Base-by-base conservation (phyloP, 2,888 invertebrate species). In the Lasius fuliginosus region DNA sequence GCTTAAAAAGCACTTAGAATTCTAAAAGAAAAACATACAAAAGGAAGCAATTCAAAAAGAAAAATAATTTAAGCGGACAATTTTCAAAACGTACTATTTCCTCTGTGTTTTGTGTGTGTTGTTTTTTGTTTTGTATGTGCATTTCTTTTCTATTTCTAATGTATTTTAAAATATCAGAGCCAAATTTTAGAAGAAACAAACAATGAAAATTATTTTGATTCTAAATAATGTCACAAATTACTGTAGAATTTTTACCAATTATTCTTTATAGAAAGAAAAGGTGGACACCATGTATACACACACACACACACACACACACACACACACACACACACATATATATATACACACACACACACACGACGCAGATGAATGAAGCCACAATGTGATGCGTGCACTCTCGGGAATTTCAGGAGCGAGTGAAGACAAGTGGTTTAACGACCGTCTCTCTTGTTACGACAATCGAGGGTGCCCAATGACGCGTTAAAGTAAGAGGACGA, bases 401-500 rank as follows among this genome's bases (percentile, higher is more conserved):
- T 12, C 12, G 82, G 40, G 64, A 82, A 84, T 84, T 82, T 84
- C 84, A 64, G 46, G 12, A 82, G 27, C 73, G 56, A 60, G 62
- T 11, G 27, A 69, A 71, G 82, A 56, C 84, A 68, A 87, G 42
- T 69, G 49, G 71, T 89, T 87, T 85, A 87, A 87, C 74, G 83
- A 86, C 56, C 76, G 71, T 68, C 77, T 81, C 82, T 85, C 87
- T 85, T 83, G 71, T 40, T 60, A 77, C 64, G 60, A 81, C 40
- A 62, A 42, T 18, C 85, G 83, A 81, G 79, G 69, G 49, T 71
- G 73, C 30, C 58, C 84, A 82, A 79, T 84, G 87, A 89, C 71
- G 85, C 85, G 88, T 88, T 89, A 89, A 89, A 89, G 83, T 85
- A 84, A 83, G 77, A 64, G 27, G 18, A 46, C 79, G 46, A 68